Conservation (phyloP, 2,797 vertebrate genomes). For the Oreochromis mossambicus region DNA sequence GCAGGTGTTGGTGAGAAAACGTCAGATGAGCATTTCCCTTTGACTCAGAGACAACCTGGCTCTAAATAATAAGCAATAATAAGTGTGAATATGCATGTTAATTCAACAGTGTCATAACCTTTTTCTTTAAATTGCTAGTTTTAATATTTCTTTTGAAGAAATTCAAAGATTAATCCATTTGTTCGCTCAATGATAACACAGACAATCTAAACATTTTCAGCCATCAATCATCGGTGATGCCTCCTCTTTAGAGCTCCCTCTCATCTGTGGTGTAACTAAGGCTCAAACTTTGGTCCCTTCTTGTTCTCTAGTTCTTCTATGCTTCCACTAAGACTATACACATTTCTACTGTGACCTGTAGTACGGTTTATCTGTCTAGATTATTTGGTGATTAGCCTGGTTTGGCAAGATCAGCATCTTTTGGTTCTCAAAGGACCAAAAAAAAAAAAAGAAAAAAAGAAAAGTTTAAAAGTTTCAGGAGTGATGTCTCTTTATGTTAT, state of each 20-base stretch:
- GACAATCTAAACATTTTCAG: background rate
- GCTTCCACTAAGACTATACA: background rate
- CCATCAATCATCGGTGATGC: background rate
- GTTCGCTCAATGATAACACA: background rate
- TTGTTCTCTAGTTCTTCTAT: background rate
- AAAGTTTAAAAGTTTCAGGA: rapidly evolving
- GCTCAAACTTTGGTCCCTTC: background rate
- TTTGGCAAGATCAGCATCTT: background rate
- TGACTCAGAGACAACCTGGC: background rate
- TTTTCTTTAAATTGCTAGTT: background rate
- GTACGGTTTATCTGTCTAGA: background rate
- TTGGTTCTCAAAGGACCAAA: background rate
- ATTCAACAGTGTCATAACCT: background rate
- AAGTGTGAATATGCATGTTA: background rate
- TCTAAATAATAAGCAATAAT: background rate
- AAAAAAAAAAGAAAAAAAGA: background rate
- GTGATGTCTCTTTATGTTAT: background rate
- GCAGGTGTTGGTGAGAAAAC: background rate
- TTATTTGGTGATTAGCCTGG: background rate
- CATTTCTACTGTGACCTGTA: background rate
- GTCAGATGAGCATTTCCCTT: background rate
- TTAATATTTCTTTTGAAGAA: background rate
- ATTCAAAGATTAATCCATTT: background rate
- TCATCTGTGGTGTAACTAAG: rapidly evolving
- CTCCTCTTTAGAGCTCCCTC: background rate